phyloP scores from a whole-genome alignment of 2,797 vertebrate genomes.

The Coccyzus lansbergi region DNA sequence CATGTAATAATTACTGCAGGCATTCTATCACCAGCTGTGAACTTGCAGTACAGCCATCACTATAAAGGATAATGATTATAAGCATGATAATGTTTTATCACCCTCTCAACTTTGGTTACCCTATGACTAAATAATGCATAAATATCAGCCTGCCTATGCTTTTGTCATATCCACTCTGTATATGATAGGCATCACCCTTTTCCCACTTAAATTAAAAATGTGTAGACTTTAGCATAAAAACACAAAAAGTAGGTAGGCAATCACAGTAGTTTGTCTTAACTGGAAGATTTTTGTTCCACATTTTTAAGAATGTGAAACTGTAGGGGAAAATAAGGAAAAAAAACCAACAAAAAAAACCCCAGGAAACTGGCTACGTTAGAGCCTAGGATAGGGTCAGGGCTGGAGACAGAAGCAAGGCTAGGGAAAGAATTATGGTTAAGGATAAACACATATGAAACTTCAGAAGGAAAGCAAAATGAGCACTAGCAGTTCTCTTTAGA shows the following conservation, averaged over 20 bases:
- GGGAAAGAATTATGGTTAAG: not conserved
- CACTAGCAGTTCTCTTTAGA: not conserved
- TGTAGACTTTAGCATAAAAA: not conserved
- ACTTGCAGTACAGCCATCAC: not conserved
- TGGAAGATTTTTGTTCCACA: not conserved
- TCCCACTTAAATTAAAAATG: not conserved
- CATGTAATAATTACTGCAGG: not conserved
- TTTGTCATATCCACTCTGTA: not conserved
- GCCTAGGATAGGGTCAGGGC: conserved; percentile 1
- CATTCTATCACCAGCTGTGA: not conserved
- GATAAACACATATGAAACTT: not conserved
- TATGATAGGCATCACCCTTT: not conserved
- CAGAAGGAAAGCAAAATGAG: not conserved
- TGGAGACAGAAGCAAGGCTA: not conserved
- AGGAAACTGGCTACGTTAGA: not conserved
- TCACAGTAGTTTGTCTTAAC: not conserved
- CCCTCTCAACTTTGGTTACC: not conserved
- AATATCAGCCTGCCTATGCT: not conserved
- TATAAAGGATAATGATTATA: not conserved
- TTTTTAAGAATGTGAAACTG: not conserved
- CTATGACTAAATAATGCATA: not conserved
- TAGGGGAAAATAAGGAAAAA: not conserved
- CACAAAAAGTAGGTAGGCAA: not conserved
- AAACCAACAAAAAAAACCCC: not conserved
- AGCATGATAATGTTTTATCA: not conserved